phyloP scores from a whole-genome alignment of 2,888 invertebrate species.

The Siphonodentalium dalli region DNA sequence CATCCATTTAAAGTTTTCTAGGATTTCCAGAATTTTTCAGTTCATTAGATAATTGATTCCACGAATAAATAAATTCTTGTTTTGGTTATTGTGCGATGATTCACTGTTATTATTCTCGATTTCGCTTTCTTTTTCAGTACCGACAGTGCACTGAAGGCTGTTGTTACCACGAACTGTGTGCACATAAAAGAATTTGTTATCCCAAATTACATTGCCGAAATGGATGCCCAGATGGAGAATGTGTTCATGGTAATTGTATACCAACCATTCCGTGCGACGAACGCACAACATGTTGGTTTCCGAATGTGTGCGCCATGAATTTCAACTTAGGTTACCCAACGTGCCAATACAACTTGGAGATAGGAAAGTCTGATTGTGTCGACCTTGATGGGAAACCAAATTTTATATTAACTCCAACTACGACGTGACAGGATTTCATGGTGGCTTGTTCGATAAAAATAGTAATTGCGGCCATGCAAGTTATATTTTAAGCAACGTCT shows the following conservation, averaged over 20 bases:
- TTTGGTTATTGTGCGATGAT: no score
- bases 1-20: no score
- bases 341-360: slow-evolving; percentile 57
- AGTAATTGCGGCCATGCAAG: no score
- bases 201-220: slow-evolving; percentile 50
- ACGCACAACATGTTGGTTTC: slow-evolving; percentile 38
- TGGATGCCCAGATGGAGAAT: slow-evolving; percentile 56
- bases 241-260: slow-evolving; percentile 51
- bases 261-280: slow-evolving; percentile 42
- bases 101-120: no score
- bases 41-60: no score
- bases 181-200: slow-evolving; percentile 54
- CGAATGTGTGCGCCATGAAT: slow-evolving; percentile 46
- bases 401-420: no score
- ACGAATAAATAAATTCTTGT: no score
- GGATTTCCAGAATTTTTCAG: no score
- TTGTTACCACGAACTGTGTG: slow-evolving; percentile 57
- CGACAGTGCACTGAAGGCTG: slow-evolving; percentile 54
- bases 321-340: slow-evolving; percentile 56
- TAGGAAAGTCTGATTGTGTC: slow-evolving; percentile 49
- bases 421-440: no score
- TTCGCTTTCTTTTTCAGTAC: slow-evolving; percentile 50
- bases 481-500: no score
- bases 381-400: slow-evolving; percentile 46
- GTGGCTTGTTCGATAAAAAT: no score